These are phyloP conservation scores for Podarcis cretensis DNA, from an alignment of 2,113 vertebrate genomes.

Conservation along the genomic window DNA sequence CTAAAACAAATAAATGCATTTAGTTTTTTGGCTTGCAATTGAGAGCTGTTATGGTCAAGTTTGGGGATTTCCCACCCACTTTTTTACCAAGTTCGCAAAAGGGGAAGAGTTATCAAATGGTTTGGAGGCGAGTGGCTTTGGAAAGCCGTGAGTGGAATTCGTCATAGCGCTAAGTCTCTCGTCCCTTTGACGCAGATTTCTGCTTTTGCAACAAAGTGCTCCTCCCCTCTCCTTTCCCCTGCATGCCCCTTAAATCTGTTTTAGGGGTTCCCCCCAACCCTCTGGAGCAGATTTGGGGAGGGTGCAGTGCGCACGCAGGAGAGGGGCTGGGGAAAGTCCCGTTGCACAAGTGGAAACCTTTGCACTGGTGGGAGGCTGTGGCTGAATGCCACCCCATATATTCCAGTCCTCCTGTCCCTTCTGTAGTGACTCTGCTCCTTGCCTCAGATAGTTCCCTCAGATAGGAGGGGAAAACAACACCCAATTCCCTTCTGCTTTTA, in stretches of 20 bases:
- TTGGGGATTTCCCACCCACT: neutral
- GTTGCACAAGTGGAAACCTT: no score
- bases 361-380: no score
- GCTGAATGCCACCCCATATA: neutral
- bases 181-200: no score
- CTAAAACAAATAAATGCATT: neutral
- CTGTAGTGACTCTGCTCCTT: slow-evolving; percentile 39
- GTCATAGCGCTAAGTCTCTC: neutral
- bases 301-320: no score
- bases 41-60: slow-evolving; percentile 39
- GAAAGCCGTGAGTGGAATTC: neutral
- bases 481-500: slow-evolving; percentile 49
- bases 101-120: slow-evolving; percentile 33
- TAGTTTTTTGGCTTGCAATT: neutral
- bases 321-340: no score
- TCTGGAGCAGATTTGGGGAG: no score
- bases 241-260: no score
- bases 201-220: no score
- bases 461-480: slow-evolving; percentile 18
- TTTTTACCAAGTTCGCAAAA: slow-evolving; percentile 44
- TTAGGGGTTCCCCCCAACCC: no score
- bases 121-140: slow-evolving; percentile 40
- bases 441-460: slow-evolving; percentile 45
- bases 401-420: slow-evolving; percentile 58
- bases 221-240: no score